Conservation (phyloP, 2,797 vertebrate genomes). For the Scyliorhinus canicula region DNA sequence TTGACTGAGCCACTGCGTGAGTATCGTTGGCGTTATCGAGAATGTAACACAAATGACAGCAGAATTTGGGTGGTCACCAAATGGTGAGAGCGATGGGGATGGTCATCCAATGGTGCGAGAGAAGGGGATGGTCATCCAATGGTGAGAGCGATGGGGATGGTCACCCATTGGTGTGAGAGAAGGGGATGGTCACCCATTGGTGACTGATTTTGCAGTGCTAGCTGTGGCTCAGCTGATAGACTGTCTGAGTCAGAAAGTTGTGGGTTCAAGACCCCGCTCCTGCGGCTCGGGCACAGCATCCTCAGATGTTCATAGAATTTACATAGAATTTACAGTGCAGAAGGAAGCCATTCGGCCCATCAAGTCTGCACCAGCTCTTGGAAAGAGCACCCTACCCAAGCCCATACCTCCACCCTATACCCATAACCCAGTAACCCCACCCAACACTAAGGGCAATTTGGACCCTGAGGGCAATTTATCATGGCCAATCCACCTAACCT, state of each 20-base stretch:
- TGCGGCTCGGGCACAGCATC: not conserved
- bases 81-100: not conserved
- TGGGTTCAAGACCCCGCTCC: not conserved
- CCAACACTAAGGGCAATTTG: no score
- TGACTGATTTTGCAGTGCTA: not conserved
- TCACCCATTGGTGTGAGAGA: not conserved
- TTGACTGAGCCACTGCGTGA: not conserved
- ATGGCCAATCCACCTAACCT: no score
- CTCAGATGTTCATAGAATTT: no score
- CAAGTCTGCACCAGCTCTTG: no score
- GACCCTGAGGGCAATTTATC: no score
- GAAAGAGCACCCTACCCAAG: no score
- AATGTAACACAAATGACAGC: not conserved
- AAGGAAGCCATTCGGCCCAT: no score
- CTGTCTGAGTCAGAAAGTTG: not conserved
- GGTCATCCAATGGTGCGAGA: no score
- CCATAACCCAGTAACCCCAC: no score
- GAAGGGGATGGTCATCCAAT: not conserved
- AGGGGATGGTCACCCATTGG: not conserved
- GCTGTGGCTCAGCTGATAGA: not conserved
- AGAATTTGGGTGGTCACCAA: not conserved
- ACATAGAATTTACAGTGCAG: no score
- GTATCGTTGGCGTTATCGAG: not conserved
- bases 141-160: not conserved
- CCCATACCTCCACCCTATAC: no score